Conservation (phyloP, 2,888 invertebrate genomes). For the Drosophila peninsularis region DNA sequence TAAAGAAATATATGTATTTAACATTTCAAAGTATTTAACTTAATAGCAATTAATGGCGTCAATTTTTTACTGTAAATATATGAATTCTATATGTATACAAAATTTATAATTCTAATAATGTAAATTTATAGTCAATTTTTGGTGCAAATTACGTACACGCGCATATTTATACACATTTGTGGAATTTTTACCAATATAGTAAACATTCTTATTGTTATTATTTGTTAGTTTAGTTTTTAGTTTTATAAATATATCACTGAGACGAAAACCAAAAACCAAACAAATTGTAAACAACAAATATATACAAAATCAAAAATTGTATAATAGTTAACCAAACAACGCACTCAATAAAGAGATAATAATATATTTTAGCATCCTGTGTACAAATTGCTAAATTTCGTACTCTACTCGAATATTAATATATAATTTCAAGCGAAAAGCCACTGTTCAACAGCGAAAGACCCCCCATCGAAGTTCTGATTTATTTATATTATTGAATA, state of each 20-base stretch:
- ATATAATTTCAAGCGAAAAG: conserved; percentile 23
- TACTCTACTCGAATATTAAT: conserved; percentile 8
- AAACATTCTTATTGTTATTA: conserved; percentile 13
- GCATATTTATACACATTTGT: conserved; percentile 30
- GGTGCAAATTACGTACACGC: conserved; percentile 48
- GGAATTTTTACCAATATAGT: conserved; percentile 29
- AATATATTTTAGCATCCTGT: conserved; percentile 39
- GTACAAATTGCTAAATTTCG: conserved; percentile 48
- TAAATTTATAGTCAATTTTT: conserved; percentile 71
- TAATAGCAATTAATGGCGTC: conserved; percentile 75
- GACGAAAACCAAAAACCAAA: conserved; percentile 2
- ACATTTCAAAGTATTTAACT: conserved; percentile 44
- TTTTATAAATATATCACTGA: conserved; percentile 1
- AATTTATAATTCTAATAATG: conserved; percentile 49
- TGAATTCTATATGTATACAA: conserved; percentile 53
- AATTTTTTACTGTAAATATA: conserved; percentile 73
- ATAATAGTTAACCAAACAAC: conserved; percentile 10
- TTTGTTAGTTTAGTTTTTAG: conserved; percentile 9
- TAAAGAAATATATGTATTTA: conserved; percentile 19
- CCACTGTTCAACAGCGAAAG: conserved; percentile 33
- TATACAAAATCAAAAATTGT: conserved; percentile 26
- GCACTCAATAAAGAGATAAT: conserved; percentile 24
- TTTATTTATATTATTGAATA: neutral
- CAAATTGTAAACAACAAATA: conserved; percentile 7
- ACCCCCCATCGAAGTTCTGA: no score